phyloP scores from a whole-genome alignment of 2,888 invertebrate genomes.

The Cantharis lateralis region DNA sequence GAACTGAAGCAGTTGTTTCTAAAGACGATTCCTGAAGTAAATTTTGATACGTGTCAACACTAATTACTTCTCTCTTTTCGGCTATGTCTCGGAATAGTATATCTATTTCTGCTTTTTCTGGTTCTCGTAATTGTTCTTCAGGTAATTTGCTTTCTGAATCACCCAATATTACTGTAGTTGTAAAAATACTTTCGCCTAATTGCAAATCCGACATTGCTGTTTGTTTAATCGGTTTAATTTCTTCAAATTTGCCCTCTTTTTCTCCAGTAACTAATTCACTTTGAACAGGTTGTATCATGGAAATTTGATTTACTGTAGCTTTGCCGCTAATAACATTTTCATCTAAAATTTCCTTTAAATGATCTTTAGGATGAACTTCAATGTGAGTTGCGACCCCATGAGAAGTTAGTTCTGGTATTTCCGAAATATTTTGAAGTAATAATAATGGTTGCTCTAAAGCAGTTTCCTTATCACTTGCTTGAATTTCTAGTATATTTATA shows the following conservation, averaged over 20 bases:
- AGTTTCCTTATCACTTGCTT: constrained; percentile 60
- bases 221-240: constrained; percentile 55
- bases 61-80: constrained; percentile 60
- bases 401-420: constrained; percentile 59
- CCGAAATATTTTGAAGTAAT: constrained; percentile 57
- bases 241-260: constrained; percentile 59
- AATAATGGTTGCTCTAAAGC: constrained; percentile 51
- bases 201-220: constrained; percentile 59
- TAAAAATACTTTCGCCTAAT: constrained; percentile 62
- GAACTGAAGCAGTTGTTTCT: constrained; percentile 57
- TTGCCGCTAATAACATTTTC: constrained; percentile 45
- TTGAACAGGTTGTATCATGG: constrained; percentile 62
- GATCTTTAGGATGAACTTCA: constrained; percentile 60
- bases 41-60: constrained; percentile 61
- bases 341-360: constrained; percentile 49
- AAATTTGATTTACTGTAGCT: constrained; percentile 57
- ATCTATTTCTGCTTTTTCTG: constrained; percentile 54
- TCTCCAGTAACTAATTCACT: constrained; percentile 64
- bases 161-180: constrained; percentile 60
- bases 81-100: constrained; percentile 59
- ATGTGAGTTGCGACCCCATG: constrained; percentile 64
- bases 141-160: constrained; percentile 62
- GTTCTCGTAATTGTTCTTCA: constrained; percentile 46
- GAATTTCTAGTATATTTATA: constrained; percentile 64
- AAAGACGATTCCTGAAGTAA: constrained; percentile 54